Percentiles rank a stretch among this genome's conserved stretches.
Evolutionary conservation across 2,888 invertebrate species (phyloP).

Genomic region (Nemurella pictetii): DNA sequence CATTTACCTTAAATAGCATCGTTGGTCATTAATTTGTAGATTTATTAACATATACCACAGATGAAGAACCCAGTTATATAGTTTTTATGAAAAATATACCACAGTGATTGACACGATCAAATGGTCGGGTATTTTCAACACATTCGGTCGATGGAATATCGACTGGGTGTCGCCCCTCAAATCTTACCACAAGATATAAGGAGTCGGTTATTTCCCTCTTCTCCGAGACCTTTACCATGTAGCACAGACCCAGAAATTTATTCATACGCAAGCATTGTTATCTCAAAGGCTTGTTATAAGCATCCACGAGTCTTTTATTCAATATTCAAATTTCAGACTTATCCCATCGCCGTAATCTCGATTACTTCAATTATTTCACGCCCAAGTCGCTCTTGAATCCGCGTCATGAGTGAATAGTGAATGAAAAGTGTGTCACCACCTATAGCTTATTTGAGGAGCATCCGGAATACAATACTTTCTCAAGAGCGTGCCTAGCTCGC

Average conservation of each 20-base stretch:
- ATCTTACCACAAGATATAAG: too few relatives aligned
- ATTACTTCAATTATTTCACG: neutral
- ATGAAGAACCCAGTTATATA: too few relatives aligned
- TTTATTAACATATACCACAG: too few relatives aligned
- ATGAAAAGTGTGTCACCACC: slow-evolving; percentile 24
- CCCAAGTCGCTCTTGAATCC: neutral
- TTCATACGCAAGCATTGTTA: neutral
- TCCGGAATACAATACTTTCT: slow-evolving; percentile 29
- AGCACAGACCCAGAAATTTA: neutral
- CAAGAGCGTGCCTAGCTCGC: neutral
- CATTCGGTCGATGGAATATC: too few relatives aligned
- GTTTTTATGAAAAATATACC: too few relatives aligned
- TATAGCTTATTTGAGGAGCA: slow-evolving; percentile 8
- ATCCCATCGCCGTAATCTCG: neutral
- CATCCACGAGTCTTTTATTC: neutral
- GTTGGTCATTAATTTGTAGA: too few relatives aligned
- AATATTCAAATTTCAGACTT: neutral
- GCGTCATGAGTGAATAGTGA: neutral
- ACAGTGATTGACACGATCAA: too few relatives aligned
- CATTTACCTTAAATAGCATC: too few relatives aligned
- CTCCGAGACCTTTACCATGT: neutral
- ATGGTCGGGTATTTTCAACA: too few relatives aligned
- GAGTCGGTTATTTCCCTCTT: neutral
- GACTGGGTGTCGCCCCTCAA: too few relatives aligned
- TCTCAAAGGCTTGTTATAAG: neutral